Base-by-base conservation (phyloP, 2,888 invertebrate genomes). In the Entomobrya multifasciata region DNA sequence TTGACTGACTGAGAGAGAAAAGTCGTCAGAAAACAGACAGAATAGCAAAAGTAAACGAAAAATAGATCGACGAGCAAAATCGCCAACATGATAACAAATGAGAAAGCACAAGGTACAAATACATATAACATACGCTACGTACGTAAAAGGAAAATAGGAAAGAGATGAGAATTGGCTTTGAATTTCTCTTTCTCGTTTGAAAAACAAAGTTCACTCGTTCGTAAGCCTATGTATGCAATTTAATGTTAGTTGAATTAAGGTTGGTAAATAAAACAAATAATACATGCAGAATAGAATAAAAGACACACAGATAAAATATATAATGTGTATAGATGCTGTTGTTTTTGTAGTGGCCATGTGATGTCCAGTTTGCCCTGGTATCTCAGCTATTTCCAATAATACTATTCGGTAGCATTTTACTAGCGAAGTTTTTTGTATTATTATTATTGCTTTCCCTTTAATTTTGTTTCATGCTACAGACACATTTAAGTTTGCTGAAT, bases 1-100 rank as follows among this genome's bases (percentile, higher is more conserved):
- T 85, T 85, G 85, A 78, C 85, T 78, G 55, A n/a, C n/a, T n/a
- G n/a, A n/a, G n/a, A n/a, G n/a, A 22, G 22, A 81, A 72, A 82
- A 77, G 62, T 67, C 36, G 76, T 76, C 55, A 36, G 67, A 72
- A n/a, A n/a, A n/a, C 30, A 17, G 85, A 79, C 67, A 67, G 49
- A 36, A 79, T 49, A 47, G 52, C n/a, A n/a, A 76, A 57, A 11
- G 44, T n/a, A 15, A 76, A 27, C 47, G 15, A 79, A 65, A 47
- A 60, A 30, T 20, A 80, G 49, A 55, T 74, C 47, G 70, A 15
- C 47, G 47, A 41, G 11, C 20, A 70, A 55, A 22, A 65, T 62
- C 65, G 17, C 52, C 44, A 47, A 20, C 25, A 6, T 25, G 15
- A n/a, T n/a, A n/a, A n/a, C n/a, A n/a, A n/a, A n/a, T 47, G 44